Evolutionary conservation across 1,140 invertebrate species (phyloP).

Genomic region (Venturia canescens): DNA sequence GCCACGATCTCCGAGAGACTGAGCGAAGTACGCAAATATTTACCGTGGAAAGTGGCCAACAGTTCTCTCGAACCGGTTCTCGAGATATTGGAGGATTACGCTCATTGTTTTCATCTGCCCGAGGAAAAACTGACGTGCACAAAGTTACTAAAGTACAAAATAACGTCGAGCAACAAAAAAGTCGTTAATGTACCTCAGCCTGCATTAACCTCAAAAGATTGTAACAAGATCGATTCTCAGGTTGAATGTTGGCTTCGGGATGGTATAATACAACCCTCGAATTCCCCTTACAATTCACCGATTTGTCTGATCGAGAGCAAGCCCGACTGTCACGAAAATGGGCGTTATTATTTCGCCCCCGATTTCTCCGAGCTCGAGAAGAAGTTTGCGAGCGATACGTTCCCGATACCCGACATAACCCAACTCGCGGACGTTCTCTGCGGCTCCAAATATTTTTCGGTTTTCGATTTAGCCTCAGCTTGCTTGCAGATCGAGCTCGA

Average conservation of each 20-base stretch:
- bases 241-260: neutral
- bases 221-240: constrained; percentile 10
- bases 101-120: constrained; percentile 21
- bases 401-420: constrained; percentile 22
- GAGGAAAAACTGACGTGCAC: neutral
- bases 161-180: constrained; percentile 1
- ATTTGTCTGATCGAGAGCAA: constrained; percentile 1
- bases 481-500: constrained; percentile 52
- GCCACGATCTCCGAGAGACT: neutral
- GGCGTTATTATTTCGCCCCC: neutral
- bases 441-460: constrained; percentile 64
- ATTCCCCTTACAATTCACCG: constrained; percentile 15
- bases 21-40: neutral
- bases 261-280: neutral
- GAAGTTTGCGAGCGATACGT: neutral
- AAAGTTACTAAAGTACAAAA: neutral
- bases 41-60: neutral
- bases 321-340: neutral
- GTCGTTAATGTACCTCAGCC: neutral
- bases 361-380: constrained; percentile 23
- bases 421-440: constrained; percentile 9
- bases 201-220: neutral
- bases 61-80: neutral
- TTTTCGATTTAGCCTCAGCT: constrained; percentile 71
- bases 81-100: constrained; percentile 25